Evolutionary conservation across 92 coral and sea anemone species (phyloP), one percentile per base, ranked within the genome.

Genomic region (Epizoanthus ramosus): DNA sequence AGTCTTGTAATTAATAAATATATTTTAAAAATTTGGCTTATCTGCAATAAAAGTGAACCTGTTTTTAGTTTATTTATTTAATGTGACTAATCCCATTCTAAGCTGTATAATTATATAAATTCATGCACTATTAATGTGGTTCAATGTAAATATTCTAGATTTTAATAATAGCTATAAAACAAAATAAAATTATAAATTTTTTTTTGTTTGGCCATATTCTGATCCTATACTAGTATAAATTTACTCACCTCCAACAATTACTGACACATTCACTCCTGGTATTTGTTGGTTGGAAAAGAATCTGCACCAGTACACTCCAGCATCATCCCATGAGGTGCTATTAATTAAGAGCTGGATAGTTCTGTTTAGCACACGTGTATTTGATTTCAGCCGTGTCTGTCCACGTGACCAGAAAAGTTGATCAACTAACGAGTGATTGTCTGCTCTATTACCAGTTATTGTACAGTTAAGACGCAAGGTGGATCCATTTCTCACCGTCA

Each of bases 191-290:
- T 28, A 28, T 28, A 28, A 28, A 28, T 2, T 0, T 28, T 28
- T 28, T 28, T 37, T 6, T 37, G 43, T 37, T 3, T 3, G 0
- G 3, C 43, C 5, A 1, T 37, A 37, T 37, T 37, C 43, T 1
- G 0, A 37, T 37, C 43, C 43, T 37, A n/a, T n/a, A 6, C 43
- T 37, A 28, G 31, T 6, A n/a, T n/a, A n/a, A 37, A 37, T 37
- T 37, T 37, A 70, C 81, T 76, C 69, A 76, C 81, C 81, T 59
- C 81, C 81, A 0, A 76, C 81, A 61, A 39, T 60, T 37, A 76
- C 57, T 41, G 57, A 18, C 68, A 76, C 81, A 2, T 61, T 76
- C n/a, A 22, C 9, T 41, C 81, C 24, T 18, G 43, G 81, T 12
- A 16, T 39, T 22, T 10, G 10, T 17, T 0, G n/a, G 22, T 39